Evolutionary conservation across 2,888 invertebrate genomes (phyloP).

Genomic region (Peribatodes rhomboidaria): DNA sequence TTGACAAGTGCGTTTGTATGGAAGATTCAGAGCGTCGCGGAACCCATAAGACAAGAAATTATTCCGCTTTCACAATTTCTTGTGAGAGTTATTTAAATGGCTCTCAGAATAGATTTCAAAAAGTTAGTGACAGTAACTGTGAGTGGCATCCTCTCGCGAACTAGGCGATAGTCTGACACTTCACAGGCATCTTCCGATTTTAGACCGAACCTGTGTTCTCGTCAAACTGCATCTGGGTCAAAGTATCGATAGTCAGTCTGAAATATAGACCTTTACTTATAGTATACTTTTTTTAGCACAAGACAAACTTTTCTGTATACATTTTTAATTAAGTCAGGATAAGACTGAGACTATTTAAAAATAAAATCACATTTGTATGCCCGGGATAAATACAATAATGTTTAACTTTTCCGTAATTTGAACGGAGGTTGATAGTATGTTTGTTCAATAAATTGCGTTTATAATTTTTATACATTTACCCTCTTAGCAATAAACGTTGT

Average conservation of each 20-base stretch:
- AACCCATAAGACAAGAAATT: constrained; percentile 3
- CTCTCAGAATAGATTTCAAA: constrained; percentile 20
- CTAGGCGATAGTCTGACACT: constrained; percentile 59
- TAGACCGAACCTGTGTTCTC: constrained; percentile 51
- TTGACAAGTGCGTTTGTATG: too few relatives aligned
- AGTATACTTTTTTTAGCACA: neutral
- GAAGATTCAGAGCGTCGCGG: too few relatives aligned
- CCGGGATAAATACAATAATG: too few relatives aligned
- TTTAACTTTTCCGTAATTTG: too few relatives aligned
- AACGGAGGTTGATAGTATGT: too few relatives aligned
- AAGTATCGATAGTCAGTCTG: constrained; percentile 47
- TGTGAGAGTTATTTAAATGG: constrained; percentile 4
- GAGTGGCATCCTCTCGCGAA: constrained; percentile 52
- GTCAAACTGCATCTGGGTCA: constrained; percentile 56
- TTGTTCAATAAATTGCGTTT: too few relatives aligned
- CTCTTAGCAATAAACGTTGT: too few relatives aligned
- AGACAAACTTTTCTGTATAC: too few relatives aligned
- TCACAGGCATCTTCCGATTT: constrained; percentile 56
- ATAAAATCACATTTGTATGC: neutral
- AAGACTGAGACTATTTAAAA: too few relatives aligned
- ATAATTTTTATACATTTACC: too few relatives aligned
- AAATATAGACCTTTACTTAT: neutral
- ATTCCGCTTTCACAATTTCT: neutral
- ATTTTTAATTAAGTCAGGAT: too few relatives aligned
- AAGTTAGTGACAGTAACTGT: constrained; percentile 37